Evolutionary conservation across 2,888 invertebrate species (phyloP).

Genomic region (Anthophora plumipes): DNA sequence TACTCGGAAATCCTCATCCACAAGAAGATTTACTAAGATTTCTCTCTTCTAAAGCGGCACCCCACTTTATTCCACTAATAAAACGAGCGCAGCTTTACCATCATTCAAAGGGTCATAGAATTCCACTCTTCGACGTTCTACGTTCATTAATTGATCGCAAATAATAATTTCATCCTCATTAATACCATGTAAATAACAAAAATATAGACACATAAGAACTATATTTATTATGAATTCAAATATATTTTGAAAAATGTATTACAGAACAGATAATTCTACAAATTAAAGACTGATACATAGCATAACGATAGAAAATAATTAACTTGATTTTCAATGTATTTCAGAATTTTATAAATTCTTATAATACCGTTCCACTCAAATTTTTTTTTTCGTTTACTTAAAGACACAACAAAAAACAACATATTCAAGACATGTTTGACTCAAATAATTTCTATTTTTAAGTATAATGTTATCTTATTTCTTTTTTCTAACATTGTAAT

Average conservation of each 20-base stretch:
- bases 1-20: no score
- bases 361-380: slow-evolving; percentile 21
- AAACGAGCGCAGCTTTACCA: no score
- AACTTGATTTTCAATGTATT: not conserved
- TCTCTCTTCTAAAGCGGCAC: slow-evolving; percentile 4
- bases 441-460: not conserved
- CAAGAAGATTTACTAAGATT: no score
- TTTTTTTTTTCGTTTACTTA: not conserved
- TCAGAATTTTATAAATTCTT: slow-evolving; percentile 4
- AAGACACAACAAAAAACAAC: not conserved
- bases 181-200: slow-evolving; percentile 14
- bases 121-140: no score
- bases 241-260: not conserved
- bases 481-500: not conserved
- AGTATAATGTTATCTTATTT: slow-evolving; percentile 1
- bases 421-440: not conserved
- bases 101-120: not conserved
- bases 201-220: slow-evolving; percentile 10
- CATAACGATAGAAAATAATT: slow-evolving; percentile 23
- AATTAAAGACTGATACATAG: slow-evolving; percentile 52
- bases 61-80: not conserved
- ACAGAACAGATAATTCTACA: not conserved
- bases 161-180: not conserved
- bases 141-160: not conserved
- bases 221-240: slow-evolving; percentile 27